A percentile compares a stretch with the other conserved stretches of the same genome.
Conservation (phyloP, 2,888 invertebrate genomes). For the Acrobasis consociella region DNA sequence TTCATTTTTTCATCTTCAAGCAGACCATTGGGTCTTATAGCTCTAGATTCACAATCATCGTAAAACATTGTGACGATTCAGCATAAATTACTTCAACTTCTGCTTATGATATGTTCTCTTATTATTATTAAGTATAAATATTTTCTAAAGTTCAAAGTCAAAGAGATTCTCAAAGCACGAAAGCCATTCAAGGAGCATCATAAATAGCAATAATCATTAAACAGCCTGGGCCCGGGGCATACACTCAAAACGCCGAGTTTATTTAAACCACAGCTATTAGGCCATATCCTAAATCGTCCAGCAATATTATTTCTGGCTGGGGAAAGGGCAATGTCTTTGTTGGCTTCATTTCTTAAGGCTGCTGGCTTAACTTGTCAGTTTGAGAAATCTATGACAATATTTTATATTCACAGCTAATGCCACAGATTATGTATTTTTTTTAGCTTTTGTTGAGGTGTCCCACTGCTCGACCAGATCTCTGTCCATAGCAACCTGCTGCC, state of each 20-base stretch:
- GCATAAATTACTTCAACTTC: not conserved
- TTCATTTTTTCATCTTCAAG: too few species aligned
- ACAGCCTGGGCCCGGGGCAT: conserved; percentile 30
- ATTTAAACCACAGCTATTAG: conserved; percentile 45
- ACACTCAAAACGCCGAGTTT: conserved; percentile 35
- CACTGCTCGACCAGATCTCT: too few species aligned
- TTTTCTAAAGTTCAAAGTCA: conserved; percentile 33
- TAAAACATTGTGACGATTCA: too few species aligned
- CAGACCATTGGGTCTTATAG: too few species aligned
- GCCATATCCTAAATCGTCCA: conserved; percentile 45
- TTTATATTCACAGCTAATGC: too few species aligned
- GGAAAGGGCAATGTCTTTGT: conserved; percentile 39
- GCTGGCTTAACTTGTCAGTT: conserved; percentile 7
- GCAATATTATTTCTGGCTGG: conserved; percentile 41
- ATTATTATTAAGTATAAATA: not conserved
- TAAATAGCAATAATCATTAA: conserved; percentile 43
- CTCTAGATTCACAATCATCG: too few species aligned
- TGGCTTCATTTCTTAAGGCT: not conserved
- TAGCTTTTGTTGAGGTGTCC: too few species aligned
- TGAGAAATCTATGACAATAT: conserved; percentile 4
- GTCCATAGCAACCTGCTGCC: too few species aligned
- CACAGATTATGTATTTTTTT: too few species aligned
- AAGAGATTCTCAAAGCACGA: conserved; percentile 27
- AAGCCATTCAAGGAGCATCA: conserved; percentile 29
- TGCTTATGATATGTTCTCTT: not conserved